Percentiles rank a stretch among this genome's conserved stretches.
These are phyloP conservation scores for Andrena dorsata DNA, from an alignment of 2,888 invertebrate species.

Conservation along the genomic window DNA sequence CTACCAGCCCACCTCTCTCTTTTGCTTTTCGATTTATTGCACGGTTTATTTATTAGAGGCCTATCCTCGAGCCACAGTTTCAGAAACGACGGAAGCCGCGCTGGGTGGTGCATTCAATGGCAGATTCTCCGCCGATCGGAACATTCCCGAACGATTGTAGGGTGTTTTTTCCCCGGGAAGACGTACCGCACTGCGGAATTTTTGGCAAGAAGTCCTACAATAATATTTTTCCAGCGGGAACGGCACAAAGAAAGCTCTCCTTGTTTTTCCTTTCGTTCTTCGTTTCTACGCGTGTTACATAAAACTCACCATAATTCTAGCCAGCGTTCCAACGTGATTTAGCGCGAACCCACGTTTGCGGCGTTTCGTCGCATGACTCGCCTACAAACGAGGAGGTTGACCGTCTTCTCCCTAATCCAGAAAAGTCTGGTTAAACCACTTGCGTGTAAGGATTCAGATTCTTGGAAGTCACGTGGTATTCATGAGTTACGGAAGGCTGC, in stretches of 20 bases:
- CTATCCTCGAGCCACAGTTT: constrained; percentile 22
- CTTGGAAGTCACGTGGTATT: constrained; percentile 38
- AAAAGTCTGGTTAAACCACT: constrained; percentile 64
- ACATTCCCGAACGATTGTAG: constrained; percentile 1
- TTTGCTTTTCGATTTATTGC: constrained; percentile 61
- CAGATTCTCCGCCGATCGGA: not conserved
- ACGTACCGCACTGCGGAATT: constrained; percentile 43
- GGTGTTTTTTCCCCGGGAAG: not conserved
- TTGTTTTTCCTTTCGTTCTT: constrained; percentile 24
- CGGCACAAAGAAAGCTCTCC: constrained; percentile 51
- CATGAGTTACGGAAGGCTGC: constrained; percentile 34
- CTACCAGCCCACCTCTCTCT: constrained; percentile 20
- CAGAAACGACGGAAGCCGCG: not conserved
- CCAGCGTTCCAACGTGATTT: constrained; percentile 65
- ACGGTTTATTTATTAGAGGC: constrained; percentile 61
- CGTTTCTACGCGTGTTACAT: constrained; percentile 57
- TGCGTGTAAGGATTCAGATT: constrained; percentile 59
- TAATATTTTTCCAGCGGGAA: constrained; percentile 64
- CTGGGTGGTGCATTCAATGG: not conserved
- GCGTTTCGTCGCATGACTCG: constrained; percentile 57
- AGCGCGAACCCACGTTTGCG: constrained; percentile 63
- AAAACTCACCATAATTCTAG: constrained; percentile 69
- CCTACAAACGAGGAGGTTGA: constrained; percentile 47
- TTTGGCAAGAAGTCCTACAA: constrained; percentile 62
- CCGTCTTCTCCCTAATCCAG: constrained; percentile 56